phyloP scores from a whole-genome alignment of 2,797 vertebrate genomes.

The Sebastes baramenuke region DNA sequence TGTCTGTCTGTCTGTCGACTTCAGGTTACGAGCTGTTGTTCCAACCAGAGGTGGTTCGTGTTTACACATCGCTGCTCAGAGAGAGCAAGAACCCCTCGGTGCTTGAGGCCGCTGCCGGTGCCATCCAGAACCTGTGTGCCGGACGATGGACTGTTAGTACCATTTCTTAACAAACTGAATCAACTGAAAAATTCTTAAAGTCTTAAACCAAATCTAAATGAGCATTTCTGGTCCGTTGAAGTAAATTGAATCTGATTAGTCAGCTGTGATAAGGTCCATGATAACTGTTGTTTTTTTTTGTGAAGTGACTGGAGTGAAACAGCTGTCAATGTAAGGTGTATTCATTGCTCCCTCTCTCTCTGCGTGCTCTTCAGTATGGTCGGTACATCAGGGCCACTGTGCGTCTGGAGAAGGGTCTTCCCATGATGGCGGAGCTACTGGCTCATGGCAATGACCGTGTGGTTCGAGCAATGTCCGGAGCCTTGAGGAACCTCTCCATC shows the following conservation, averaged over 20 bases:
- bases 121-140: slow-evolving; percentile 96
- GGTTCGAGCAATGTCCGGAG: slow-evolving; percentile 93
- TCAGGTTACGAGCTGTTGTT: slow-evolving; percentile 95
- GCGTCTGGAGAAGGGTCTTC: slow-evolving; percentile 95
- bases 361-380: slow-evolving; percentile 84
- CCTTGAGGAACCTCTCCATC: slow-evolving; percentile 94
- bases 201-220: neutral
- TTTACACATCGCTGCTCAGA: slow-evolving; percentile 94
- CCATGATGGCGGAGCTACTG: slow-evolving; percentile 93
- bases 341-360: neutral
- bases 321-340: neutral
- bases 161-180: neutral
- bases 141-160: slow-evolving; percentile 93
- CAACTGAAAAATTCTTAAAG: too few relatives aligned
- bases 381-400: slow-evolving; percentile 91
- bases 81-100: slow-evolving; percentile 93
- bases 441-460: slow-evolving; percentile 90
- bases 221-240: neutral
- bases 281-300: neutral
- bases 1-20: neutral
- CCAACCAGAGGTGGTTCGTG: slow-evolving; percentile 95
- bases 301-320: neutral
- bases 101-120: slow-evolving; percentile 94
- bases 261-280: neutral
- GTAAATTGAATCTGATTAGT: neutral